Conservation (phyloP, 2,113 vertebrate species). For the Neolamprologus tretocephalus region DNA sequence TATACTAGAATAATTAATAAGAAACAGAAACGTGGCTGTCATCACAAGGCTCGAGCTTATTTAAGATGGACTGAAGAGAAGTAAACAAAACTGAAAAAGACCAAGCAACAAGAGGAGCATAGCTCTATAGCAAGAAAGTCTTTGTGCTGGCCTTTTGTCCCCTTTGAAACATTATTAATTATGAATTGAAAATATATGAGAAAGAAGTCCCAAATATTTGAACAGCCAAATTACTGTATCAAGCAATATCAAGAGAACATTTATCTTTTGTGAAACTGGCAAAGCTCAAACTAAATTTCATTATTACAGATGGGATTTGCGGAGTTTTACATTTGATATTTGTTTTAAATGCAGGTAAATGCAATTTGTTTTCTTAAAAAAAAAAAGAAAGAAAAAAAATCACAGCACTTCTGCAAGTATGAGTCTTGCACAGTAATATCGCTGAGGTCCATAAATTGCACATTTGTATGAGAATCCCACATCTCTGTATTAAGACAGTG, state of each 20-base stretch:
- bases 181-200: background rate
- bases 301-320: background rate
- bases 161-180: background rate
- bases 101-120: background rate
- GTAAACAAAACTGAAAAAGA: background rate
- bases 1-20: background rate
- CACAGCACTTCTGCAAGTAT: background rate
- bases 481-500: background rate
- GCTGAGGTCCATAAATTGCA: background rate
- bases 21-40: background rate
- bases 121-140: background rate
- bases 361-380: background rate
- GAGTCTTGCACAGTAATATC: background rate
- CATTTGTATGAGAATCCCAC: background rate
- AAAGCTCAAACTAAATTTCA: background rate
- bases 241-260: background rate
- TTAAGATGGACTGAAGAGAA: background rate
- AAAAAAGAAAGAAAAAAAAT: fast-evolving
- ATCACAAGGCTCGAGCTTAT: background rate
- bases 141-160: background rate
- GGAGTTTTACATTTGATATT: background rate
- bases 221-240: background rate
- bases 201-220: background rate
- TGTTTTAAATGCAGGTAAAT: background rate
- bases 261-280: background rate